Conservation (phyloP, 2,888 invertebrate genomes). For the Tachystola acroxantha region DNA sequence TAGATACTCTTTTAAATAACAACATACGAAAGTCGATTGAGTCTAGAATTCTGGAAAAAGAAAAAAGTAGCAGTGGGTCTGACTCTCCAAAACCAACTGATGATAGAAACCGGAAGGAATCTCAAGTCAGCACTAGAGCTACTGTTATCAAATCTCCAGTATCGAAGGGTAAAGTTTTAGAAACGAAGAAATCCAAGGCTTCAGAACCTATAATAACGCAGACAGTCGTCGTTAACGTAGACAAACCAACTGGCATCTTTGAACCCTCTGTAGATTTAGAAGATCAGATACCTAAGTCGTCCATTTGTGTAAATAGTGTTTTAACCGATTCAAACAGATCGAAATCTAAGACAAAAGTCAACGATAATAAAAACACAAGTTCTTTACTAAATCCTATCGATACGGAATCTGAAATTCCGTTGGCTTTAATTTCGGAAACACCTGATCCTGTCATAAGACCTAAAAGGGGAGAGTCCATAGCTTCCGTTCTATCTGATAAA, state of each 20-base stretch:
- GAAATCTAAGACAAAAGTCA: slow-evolving; percentile 46
- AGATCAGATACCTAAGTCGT: slow-evolving; percentile 80
- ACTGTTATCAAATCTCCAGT: slow-evolving; percentile 79
- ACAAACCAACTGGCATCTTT: slow-evolving; percentile 83
- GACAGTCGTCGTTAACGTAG: slow-evolving; percentile 57
- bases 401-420: slow-evolving; percentile 61
- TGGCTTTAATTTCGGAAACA: slow-evolving; percentile 59
- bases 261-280: slow-evolving; percentile 83
- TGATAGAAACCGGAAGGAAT: no score
- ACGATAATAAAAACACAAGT: slow-evolving; percentile 37
- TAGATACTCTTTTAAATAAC: slow-evolving; percentile 69
- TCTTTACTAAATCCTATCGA: slow-evolving; percentile 51
- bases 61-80: slow-evolving; percentile 38
- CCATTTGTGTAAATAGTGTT: slow-evolving; percentile 64
- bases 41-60: slow-evolving; percentile 68
- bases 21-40: slow-evolving; percentile 73
- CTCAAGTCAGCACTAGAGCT: slow-evolving; percentile 69
- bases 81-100: slow-evolving; percentile 42
- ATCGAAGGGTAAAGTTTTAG: slow-evolving; percentile 67
- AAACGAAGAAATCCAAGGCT: slow-evolving; percentile 60
- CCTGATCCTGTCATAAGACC: slow-evolving; percentile 58
- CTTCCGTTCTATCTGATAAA: slow-evolving; percentile 70
- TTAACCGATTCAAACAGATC: slow-evolving; percentile 57
- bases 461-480: slow-evolving; percentile 68
- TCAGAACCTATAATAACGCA: slow-evolving; percentile 40